phyloP scores from a whole-genome alignment of 2,797 vertebrate species.

The Astyanax mexicanus region DNA sequence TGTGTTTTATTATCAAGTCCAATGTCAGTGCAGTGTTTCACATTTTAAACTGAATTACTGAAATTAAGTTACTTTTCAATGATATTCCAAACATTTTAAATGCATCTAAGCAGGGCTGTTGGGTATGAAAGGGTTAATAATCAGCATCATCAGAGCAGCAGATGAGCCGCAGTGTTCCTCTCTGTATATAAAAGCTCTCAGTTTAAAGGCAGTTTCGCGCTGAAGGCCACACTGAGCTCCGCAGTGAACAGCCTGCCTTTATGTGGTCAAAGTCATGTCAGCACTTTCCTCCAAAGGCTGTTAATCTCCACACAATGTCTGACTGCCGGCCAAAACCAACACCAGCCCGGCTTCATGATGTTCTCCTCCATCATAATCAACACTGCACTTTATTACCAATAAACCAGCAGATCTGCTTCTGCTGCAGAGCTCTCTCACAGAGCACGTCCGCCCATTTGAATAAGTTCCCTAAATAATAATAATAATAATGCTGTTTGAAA shows the following conservation, averaged over 20 bases:
- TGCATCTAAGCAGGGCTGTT: too few relatives aligned
- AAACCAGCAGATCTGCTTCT: too few relatives aligned
- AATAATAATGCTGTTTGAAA: too few relatives aligned
- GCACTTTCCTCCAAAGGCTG: constrained; percentile 51
- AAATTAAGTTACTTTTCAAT: too few relatives aligned
- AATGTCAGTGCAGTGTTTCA: too few relatives aligned
- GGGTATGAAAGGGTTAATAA: constrained; percentile 17
- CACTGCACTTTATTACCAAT: too few relatives aligned
- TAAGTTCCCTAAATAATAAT: too few relatives aligned
- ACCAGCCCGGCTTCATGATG: constrained; percentile 33
- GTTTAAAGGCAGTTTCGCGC: constrained; percentile 29
- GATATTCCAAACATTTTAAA: too few relatives aligned
- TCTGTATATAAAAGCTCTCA: constrained; percentile 20
- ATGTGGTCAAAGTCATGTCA: constrained; percentile 55
- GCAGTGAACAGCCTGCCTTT: constrained; percentile 51
- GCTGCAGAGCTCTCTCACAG: too few relatives aligned
- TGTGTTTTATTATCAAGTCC: too few relatives aligned
- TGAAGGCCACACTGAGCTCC: constrained; percentile 44
- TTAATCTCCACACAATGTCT: constrained; percentile 59
- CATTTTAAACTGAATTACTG: too few relatives aligned
- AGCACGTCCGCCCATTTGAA: too few relatives aligned
- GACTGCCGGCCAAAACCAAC: constrained; percentile 50
- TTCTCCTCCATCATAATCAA: constrained; percentile 32
- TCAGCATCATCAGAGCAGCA: not conserved
- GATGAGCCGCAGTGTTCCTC: not conserved